Evolutionary conservation across 2,113 vertebrate genomes (phyloP).

Genomic region (Aleadryas rufinucha): DNA sequence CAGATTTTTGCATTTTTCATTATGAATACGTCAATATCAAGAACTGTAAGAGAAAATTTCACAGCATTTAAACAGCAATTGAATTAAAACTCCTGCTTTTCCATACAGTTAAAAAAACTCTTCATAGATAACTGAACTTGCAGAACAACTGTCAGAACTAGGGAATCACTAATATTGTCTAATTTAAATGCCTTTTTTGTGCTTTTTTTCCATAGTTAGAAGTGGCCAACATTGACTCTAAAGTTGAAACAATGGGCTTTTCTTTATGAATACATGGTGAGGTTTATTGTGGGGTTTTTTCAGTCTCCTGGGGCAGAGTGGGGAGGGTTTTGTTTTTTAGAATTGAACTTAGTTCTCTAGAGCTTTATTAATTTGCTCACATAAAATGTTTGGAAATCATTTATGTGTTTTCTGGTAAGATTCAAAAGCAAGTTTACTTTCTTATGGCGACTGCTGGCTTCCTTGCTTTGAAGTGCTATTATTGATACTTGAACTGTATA

Average conservation of each 20-base stretch:
- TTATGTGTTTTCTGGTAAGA: background rate
- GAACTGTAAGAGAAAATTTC: background rate
- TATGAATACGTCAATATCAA: background rate
- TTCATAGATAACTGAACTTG: background rate
- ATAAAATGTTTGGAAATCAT: background rate
- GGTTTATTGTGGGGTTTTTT: accelerated
- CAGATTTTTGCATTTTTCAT: background rate
- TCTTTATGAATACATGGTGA: background rate
- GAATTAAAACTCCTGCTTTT: background rate
- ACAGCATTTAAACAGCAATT: background rate
- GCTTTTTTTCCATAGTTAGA: background rate
- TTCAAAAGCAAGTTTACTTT: background rate
- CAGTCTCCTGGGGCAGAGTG: background rate
- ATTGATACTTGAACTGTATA: background rate
- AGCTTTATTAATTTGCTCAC: background rate
- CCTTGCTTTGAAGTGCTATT: background rate
- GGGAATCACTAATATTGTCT: background rate
- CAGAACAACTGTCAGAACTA: background rate
- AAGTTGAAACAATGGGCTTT: background rate
- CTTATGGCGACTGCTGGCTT: background rate
- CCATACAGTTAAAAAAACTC: background rate
- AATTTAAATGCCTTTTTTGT: background rate
- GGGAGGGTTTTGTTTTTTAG: background rate
- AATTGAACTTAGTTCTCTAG: background rate
- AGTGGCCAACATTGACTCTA: background rate